These are phyloP conservation scores for Gryllus longicercus DNA, from an alignment of 2,888 invertebrate genomes.

Conservation along the genomic window DNA sequence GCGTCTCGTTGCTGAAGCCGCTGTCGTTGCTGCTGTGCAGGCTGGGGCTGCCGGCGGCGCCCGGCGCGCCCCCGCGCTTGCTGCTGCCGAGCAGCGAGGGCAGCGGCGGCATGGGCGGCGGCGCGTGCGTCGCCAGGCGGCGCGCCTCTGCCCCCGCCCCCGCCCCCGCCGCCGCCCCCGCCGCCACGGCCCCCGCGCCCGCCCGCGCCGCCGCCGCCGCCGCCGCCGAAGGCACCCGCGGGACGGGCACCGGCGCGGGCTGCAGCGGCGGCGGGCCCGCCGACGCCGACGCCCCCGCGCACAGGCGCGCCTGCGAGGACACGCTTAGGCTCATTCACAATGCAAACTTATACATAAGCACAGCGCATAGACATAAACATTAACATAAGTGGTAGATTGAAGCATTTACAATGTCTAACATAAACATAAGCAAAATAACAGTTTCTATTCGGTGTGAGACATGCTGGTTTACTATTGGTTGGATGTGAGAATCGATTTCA, in stretches of 20 bases:
- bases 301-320: no score
- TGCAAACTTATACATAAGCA: no score
- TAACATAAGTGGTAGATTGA: no score
- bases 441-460: no score
- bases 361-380: no score
- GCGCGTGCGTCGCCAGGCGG: neutral
- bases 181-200: conserved; percentile 11
- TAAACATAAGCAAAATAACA: no score
- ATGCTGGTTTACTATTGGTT: no score
- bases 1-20: conserved; percentile 86
- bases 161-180: neutral
- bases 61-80: conserved; percentile 33
- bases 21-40: conserved; percentile 89
- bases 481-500: no score
- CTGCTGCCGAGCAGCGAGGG: conserved; percentile 32
- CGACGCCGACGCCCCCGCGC: no score
- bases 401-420: no score
- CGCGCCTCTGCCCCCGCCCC: neutral
- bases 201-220: conserved; percentile 27
- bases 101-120: conserved; percentile 36
- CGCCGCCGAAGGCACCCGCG: conserved; percentile 38
- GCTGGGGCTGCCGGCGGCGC: conserved; percentile 43
- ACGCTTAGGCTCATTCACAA: no score
- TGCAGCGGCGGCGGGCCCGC: conserved; percentile 65
- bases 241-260: conserved; percentile 67